Evolutionary conservation across 2,797 vertebrate species (phyloP).

Genomic region (Columba guinea): DNA sequence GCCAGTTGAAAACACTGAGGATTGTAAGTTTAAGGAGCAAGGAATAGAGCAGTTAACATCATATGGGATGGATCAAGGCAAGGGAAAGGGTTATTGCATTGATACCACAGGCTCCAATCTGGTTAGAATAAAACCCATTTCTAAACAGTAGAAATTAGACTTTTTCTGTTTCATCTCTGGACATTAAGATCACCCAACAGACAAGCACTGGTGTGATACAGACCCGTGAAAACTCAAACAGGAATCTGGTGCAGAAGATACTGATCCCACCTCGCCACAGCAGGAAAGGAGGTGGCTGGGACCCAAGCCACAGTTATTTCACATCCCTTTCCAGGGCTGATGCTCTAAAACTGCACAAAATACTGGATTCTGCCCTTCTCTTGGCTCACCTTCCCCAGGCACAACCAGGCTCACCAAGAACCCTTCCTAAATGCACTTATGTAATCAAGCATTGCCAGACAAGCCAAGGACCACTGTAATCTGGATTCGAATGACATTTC

Average conservation of each 20-base stretch:
- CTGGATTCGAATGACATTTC: neutral
- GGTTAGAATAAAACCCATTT: neutral
- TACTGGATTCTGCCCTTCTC: neutral
- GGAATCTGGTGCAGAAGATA: neutral
- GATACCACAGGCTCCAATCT: neutral
- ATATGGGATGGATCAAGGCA: neutral
- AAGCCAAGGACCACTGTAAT: neutral
- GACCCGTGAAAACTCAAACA: rapidly evolving
- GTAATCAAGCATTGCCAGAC: neutral
- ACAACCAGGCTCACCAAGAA: neutral
- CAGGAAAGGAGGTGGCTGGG: neutral
- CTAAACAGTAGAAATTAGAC: rapidly evolving
- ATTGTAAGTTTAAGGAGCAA: neutral
- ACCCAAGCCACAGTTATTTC: neutral
- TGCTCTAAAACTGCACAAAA: rapidly evolving
- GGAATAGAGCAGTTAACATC: neutral
- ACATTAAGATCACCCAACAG: neutral
- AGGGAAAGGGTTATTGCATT: neutral
- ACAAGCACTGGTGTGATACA: rapidly evolving
- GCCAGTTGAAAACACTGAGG: neutral
- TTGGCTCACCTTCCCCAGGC: neutral
- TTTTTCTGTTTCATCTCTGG: neutral
- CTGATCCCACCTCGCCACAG: neutral
- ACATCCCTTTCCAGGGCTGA: neutral
- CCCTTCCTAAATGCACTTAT: neutral